Conservation (phyloP, 2,113 vertebrate genomes). For the Dascyllus trimaculatus region DNA sequence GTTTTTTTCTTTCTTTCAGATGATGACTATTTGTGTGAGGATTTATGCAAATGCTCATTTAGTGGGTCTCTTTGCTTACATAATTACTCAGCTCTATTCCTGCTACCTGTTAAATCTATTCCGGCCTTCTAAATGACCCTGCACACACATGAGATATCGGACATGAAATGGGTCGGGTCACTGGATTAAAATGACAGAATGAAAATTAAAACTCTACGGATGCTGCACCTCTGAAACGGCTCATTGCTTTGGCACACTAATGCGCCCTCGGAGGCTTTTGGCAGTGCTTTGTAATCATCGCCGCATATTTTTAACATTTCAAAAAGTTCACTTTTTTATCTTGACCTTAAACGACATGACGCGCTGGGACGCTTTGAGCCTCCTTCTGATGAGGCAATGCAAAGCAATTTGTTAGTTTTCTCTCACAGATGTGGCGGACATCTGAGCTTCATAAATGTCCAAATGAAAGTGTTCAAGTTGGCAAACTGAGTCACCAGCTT, state of each 20-base stretch:
- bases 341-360: constrained; percentile 46
- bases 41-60: constrained; percentile 69
- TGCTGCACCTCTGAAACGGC: constrained; percentile 44
- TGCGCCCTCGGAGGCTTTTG: constrained; percentile 33
- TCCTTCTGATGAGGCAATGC: constrained; percentile 49
- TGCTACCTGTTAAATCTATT: constrained; percentile 63
- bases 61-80: constrained; percentile 35
- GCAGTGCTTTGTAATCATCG: constrained; percentile 48
- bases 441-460: constrained; percentile 43
- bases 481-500: constrained; percentile 45
- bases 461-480: constrained; percentile 55
- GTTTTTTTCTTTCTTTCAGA: constrained; percentile 26
- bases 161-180: constrained; percentile 43
- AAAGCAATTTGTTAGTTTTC: constrained; percentile 58
- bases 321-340: constrained; percentile 51
- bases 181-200: constrained; percentile 59
- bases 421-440: constrained; percentile 56
- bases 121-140: constrained; percentile 36
- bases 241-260: constrained; percentile 46
- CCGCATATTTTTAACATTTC: constrained; percentile 59
- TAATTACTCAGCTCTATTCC: constrained; percentile 61
- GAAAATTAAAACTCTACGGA: constrained; percentile 44
- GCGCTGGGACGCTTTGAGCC: constrained; percentile 33
- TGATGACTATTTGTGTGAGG: constrained; percentile 45
- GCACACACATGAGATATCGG: constrained; percentile 25